Evolutionary conservation across 2,113 vertebrate genomes (phyloP), one percentile per base, ranked within the genome.

Genomic region (Tragelaphus buxtoni): DNA sequence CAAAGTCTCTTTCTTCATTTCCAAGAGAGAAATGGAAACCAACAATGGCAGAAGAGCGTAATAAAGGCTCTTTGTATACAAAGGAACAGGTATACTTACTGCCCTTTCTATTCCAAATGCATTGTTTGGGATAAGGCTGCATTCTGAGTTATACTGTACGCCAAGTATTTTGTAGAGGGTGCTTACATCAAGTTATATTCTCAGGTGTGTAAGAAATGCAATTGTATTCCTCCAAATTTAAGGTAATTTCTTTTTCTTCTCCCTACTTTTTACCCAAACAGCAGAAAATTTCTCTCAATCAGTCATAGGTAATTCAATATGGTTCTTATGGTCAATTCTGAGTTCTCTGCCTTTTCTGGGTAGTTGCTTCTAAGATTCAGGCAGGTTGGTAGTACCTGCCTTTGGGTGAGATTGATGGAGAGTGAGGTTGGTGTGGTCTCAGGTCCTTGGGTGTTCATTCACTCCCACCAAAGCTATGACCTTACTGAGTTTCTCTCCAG

Each of bases 371-470:
- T 28, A 17, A 9, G 42, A 30, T n/a, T 8, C 3, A 24, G 4
- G 20, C 32, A 18, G 45, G 35, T 58, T 9, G 4, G 5, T 56
- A 12, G 4, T 45, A 13, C 30, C 30, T 22, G 8, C 10, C 5
- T 17, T 72, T 9, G 35, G 45, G 35, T 22, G 35, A 61, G 90
- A 10, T 26, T 82, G 58, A 45, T 0, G 0, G 9, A 14, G 14
- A 24, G 0, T 17, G 58, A 7, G 9, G 0, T 4, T 9, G 28
- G 35, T 24, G 39, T 85, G 69, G 49, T 26, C 18, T 1, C 0
- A 0, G 3, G 24, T 24, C 35, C 45, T 56, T 11, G 1, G 9
- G 7, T 87, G 5, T 10, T 32, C 0, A 0, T 56, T 30, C n/a
- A 9, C 49, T 76, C 56, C n/a, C 69, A n/a, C 11, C 20, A n/a